phyloP scores from a whole-genome alignment of 30 jellyfish, hydroid and myxozoan genomes.

The Sanderia malayensis region DNA sequence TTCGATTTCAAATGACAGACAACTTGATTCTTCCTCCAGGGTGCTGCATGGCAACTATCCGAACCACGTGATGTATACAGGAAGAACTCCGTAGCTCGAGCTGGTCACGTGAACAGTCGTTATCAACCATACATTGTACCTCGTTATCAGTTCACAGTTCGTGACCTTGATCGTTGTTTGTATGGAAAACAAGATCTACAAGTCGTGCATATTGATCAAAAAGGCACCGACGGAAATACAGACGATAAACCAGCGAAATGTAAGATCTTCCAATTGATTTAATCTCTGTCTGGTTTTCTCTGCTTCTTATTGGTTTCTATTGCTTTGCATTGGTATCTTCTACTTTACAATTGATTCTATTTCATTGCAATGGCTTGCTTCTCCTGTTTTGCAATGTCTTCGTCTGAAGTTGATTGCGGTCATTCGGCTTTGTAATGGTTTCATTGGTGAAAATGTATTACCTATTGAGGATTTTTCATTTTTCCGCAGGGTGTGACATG shows the following conservation, averaged over 20 bases:
- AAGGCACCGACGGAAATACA: conserved; percentile 29
- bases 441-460: background rate
- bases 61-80: conserved; percentile 57
- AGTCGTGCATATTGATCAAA: conserved; percentile 73
- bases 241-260: conserved; percentile 95
- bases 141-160: conserved; percentile 64
- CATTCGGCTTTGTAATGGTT: too few species aligned
- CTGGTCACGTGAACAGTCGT: conserved; percentile 47
- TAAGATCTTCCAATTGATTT: too few species aligned
- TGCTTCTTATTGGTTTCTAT: too few species aligned
- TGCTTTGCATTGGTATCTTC: too few species aligned
- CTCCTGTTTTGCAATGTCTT: too few species aligned
- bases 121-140: conserved; percentile 67
- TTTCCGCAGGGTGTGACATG: conserved; percentile 94
- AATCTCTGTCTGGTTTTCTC: too few species aligned
- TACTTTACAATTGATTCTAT: too few species aligned
- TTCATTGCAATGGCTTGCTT: too few species aligned
- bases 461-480: too few species aligned
- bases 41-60: conserved; percentile 41
- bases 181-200: conserved; percentile 88
- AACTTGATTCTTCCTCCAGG: conserved; percentile 21
- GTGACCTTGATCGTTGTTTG: conserved; percentile 75
- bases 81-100: conserved; percentile 33
- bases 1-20: too few species aligned
- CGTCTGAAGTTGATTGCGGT: too few species aligned